Conservation (phyloP, 2,113 vertebrate species). For the Ceratotherium simum region DNA sequence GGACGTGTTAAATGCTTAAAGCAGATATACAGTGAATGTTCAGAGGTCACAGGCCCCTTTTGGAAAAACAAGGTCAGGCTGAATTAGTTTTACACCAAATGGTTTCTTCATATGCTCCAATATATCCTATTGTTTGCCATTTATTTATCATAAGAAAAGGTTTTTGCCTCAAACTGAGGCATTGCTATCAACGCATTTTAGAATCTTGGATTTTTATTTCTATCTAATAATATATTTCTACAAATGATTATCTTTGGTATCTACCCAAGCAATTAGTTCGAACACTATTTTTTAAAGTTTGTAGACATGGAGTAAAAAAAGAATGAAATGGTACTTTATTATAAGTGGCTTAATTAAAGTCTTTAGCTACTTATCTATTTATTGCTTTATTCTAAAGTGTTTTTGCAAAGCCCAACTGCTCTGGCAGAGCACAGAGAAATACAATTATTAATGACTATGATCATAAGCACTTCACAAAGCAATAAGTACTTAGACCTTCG, state of each 20-base stretch:
- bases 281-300: constrained; percentile 56
- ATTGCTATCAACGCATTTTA: background rate
- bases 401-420: constrained; percentile 52
- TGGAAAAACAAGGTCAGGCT: no score
- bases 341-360: constrained; percentile 71
- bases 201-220: constrained; percentile 9
- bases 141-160: background rate
- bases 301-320: constrained; percentile 30
- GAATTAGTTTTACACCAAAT: no score
- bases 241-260: constrained; percentile 47
- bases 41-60: no score
- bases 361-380: constrained; percentile 63
- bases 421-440: constrained; percentile 47
- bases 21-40: no score
- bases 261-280: constrained; percentile 63
- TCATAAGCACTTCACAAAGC: constrained; percentile 43
- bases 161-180: background rate
- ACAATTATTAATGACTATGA: constrained; percentile 60
- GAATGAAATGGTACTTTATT: constrained; percentile 59
- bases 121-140: no score
- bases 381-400: constrained; percentile 49
- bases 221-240: constrained; percentile 33
- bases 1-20: no score
- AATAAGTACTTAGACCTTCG: background rate
- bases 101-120: no score